Base-by-base conservation (phyloP, 2,797 vertebrate genomes). In the Aselliscus stoliczkanus region DNA sequence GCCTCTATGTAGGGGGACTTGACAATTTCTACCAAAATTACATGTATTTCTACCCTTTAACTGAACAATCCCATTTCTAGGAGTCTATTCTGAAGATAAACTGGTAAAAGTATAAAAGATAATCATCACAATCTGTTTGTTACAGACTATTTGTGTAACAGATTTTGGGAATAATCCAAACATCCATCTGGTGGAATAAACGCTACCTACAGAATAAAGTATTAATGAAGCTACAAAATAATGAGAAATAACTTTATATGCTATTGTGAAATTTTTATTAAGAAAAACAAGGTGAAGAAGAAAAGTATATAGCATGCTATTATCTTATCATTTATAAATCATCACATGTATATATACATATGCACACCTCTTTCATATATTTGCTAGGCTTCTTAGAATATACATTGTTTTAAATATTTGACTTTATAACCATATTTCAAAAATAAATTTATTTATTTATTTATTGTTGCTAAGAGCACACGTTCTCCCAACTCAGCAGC, bases 141-240 rank as follows among this genome's bases (percentile, higher is more conserved):
- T 60, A 15, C 42, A 79, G 52, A 90, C 42, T 84, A 77, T 69
- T 69, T 60, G 52, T 56, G 60, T 69, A 76, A 47, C 27, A 67
- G 23, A 67, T 83, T 94, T 83, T 77, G 65, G 73, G 85, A 90
- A 72, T 86, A 77, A 85, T 86, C 85, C 88, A 79, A 79, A 90
- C 23, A 80, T 80, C 81, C 50, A 77, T 69, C 60, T 94, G 60
- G 27, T 75, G 60, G 50, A 83, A 77, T 47, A 83, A 94, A 69
- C n/a, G 29, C 21, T 52, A 58, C 50, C 27, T 29, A 65, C 58
- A 94, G 70, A 60, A 83, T 27, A n/a, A 25, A 75, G 21, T 83
- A 67, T 21, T 75, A n/a, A n/a, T 88, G 50, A 89, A 67, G 14
- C n/a, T 69, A 94, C 21, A 89, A 89, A 83, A 76, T 58, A 73